A percentile compares a stretch with the other conserved stretches of the same genome.
Conservation (phyloP, 2,113 vertebrate genomes). For the Mormoops blainvillei region DNA sequence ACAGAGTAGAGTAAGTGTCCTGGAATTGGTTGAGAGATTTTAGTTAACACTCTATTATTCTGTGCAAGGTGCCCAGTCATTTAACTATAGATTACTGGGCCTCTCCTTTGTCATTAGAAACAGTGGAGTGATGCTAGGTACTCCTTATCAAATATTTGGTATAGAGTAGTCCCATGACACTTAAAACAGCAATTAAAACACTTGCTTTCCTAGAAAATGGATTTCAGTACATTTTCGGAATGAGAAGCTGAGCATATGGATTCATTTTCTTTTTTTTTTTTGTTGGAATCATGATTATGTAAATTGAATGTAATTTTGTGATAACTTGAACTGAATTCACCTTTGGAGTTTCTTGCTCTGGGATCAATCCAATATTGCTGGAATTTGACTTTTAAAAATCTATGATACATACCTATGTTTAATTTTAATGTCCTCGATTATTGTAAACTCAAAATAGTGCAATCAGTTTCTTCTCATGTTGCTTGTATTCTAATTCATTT, state of each 20-base stretch:
- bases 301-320: constrained; percentile 41
- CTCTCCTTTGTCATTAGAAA: constrained; percentile 56
- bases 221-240: constrained; percentile 52
- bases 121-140: constrained; percentile 16
- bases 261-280: constrained; percentile 38
- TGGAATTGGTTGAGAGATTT: constrained; percentile 39
- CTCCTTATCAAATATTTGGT: constrained; percentile 39
- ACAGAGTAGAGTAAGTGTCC: constrained; percentile 30
- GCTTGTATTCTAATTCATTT: background rate
- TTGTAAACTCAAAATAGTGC: background rate
- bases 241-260: constrained; percentile 56
- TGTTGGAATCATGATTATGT: constrained; percentile 26
- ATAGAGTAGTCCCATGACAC: constrained; percentile 11
- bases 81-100: constrained; percentile 39
- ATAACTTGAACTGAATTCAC: background rate
- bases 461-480: constrained; percentile 12
- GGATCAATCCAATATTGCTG: background rate
- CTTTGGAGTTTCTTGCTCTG: background rate
- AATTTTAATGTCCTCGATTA: constrained; percentile 15
- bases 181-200: constrained; percentile 35
- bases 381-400: constrained; percentile 25
- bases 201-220: constrained; percentile 44
- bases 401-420: background rate
- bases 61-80: constrained; percentile 21
- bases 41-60: constrained; percentile 36